Base-by-base conservation (phyloP, 1,140 invertebrate species). In the Drosophila lacteicornis region DNA sequence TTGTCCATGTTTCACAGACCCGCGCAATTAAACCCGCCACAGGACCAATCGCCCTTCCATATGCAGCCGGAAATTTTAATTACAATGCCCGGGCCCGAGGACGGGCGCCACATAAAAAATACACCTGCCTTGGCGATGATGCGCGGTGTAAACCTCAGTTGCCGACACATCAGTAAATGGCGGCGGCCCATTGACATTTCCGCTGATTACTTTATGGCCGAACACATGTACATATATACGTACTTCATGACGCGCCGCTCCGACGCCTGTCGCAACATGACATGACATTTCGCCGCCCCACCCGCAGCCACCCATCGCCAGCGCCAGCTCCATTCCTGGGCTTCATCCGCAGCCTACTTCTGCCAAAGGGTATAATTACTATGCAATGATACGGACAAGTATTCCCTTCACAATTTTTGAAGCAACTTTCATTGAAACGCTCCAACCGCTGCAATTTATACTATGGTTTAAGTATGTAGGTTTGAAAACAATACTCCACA, bases 141-240 rank as follows among this genome's bases (percentile, higher is more conserved):
- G 53, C 53, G 8, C 74, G 73, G 75, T 88, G 85, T 75, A 88
- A 88, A 90, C 84, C 84, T 90, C 84, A 90, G 84, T 49, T 61
- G 84, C 77, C 78, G 81, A 88, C 85, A 90, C 85, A 90, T 90
- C 84, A 88, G 84, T 82, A 90, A 88, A 88, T 90, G 84, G 84
- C 75, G 86, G 75, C 82, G 86, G 71, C 85, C 75, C 85, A 90
- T 90, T 90, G 85, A 91, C 85, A 90, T 91, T 91, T 91, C 75
- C 85, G 85, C 86, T 90, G 85, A 90, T 90, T 90, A 90, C 85
- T 90, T 90, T 90, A 91, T 91, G 86, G 70, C 79, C 75, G 42
- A 67, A 71, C 63, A 58, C 57, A 61, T 58, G 59, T 60, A 60
- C 63, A 58, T 42, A 68, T 30, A 45, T 19, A 33, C 12, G 43